Evolutionary conservation across 2,113 vertebrate genomes (phyloP).

Genomic region (Hippotragus niger): DNA sequence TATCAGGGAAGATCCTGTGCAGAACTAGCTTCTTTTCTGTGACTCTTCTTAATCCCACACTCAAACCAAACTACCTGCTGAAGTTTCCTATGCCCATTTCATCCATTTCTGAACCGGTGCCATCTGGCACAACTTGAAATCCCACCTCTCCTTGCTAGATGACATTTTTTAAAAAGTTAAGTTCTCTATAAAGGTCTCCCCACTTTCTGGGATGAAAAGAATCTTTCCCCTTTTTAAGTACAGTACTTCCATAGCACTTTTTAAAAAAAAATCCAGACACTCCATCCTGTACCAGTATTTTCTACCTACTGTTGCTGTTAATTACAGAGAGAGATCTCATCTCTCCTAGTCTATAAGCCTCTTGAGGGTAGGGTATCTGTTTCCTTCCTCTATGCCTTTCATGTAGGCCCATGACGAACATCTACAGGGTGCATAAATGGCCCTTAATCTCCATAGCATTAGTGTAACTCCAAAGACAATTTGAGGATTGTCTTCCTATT

Average conservation of each 20-base stretch:
- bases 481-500: neutral
- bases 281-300: neutral
- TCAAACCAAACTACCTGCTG: constrained; percentile 25
- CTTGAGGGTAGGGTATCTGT: neutral
- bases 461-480: neutral
- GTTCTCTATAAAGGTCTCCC: neutral
- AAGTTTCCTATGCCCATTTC: neutral
- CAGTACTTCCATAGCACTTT: neutral
- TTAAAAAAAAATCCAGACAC: neutral
- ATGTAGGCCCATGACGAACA: neutral
- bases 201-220: neutral
- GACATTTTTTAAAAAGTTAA: neutral
- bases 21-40: neutral
- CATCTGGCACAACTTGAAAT: constrained; percentile 29
- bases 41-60: neutral
- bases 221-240: neutral
- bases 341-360: neutral
- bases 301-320: neutral
- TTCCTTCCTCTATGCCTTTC: neutral
- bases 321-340: neutral
- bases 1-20: constrained; percentile 26
- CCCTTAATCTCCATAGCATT: neutral
- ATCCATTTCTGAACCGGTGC: neutral
- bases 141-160: neutral
- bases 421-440: neutral